These are phyloP conservation scores for Drosophila helvetica DNA, from an alignment of 2,888 invertebrate species.

Conservation along the genomic window DNA sequence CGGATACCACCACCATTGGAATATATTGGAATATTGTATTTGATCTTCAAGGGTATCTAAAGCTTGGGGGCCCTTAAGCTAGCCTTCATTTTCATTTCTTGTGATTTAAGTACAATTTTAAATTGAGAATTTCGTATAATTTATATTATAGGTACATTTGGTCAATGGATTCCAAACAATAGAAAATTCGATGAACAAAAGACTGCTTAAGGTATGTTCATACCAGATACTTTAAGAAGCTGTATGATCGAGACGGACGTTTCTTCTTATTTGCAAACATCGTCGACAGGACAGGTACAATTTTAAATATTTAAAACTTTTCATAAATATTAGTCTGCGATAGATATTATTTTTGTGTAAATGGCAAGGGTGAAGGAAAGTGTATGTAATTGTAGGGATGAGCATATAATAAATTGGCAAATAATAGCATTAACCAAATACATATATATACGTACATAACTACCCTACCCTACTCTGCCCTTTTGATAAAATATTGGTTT, in stretches of 20 bases:
- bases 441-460: background rate
- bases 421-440: background rate
- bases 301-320: background rate
- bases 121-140: background rate
- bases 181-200: conserved; percentile 56
- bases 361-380: background rate
- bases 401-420: background rate
- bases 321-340: background rate
- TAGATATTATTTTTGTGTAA: background rate
- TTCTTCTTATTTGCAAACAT: conserved; percentile 96
- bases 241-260: conserved; percentile 98
- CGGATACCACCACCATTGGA: no score
- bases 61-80: no score
- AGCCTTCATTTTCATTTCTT: background rate
- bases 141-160: conserved; percentile 16
- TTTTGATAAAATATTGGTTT: background rate
- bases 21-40: background rate
- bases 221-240: conserved; percentile 96
- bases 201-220: conserved; percentile 88
- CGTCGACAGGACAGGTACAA: conserved; percentile 95
- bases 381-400: background rate
- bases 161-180: conserved; percentile 26
- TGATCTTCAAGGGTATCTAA: background rate
- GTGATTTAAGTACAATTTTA: background rate
- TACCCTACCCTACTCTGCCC: background rate